Conservation (phyloP, 1,140 invertebrate species). For the Hirudo medicinalis region DNA sequence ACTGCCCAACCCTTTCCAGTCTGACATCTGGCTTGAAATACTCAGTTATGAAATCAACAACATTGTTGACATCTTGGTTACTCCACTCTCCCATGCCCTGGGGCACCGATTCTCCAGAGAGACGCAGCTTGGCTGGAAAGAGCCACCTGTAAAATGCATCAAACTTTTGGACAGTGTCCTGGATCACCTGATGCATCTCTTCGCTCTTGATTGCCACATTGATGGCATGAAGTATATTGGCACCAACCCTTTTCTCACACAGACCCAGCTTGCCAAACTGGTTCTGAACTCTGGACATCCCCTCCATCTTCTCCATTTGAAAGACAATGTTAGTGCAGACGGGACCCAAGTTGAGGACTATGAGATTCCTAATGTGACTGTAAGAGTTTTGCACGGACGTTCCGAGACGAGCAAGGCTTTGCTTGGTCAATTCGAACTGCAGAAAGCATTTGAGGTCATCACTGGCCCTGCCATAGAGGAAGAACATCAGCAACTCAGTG, state of each 20-base stretch:
- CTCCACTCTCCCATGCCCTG: conserved; percentile 49
- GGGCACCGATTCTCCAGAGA: conserved; percentile 68
- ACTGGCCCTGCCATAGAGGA: not conserved
- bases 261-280: not conserved
- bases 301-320: not conserved
- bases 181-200: conserved; percentile 54
- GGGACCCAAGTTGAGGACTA: not conserved
- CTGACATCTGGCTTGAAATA: conserved; percentile 50
- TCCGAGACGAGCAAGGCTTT: not conserved
- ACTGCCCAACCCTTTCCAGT: conserved; percentile 70
- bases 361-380: not conserved
- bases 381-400: conserved; percentile 7
- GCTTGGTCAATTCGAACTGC: conserved; percentile 5
- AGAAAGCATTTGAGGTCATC: conserved; percentile 4
- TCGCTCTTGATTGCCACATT: not conserved
- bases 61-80: not conserved
- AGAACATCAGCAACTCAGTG: not conserved
- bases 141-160: conserved; percentile 78
- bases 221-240: not conserved
- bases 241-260: not conserved
- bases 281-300: not conserved
- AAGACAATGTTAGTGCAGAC: not conserved
- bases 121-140: conserved; percentile 61
- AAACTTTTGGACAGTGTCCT: conserved; percentile 77
- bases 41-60: conserved; percentile 1